A percentile compares a stretch with the other conserved stretches of the same genome.
phyloP scores from a whole-genome alignment of 2,888 invertebrate species.

The Mactromeris polynyma region DNA sequence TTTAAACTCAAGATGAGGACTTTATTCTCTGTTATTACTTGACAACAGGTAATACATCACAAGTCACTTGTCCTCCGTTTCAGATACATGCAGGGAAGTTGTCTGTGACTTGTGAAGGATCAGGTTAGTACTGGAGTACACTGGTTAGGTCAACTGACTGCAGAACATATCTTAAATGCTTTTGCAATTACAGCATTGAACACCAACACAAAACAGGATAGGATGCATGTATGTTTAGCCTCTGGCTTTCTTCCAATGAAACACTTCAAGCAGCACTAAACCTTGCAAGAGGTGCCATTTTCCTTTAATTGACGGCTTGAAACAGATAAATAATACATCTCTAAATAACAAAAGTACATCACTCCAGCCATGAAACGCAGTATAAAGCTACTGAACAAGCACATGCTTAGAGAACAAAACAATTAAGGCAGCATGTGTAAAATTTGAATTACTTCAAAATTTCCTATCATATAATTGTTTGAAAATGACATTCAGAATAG shows the following conservation, averaged over 20 bases:
- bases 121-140: too few relatives aligned
- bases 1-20: too few relatives aligned
- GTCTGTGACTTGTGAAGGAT: too few relatives aligned
- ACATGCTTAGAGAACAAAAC: neutral
- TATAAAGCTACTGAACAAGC: neutral
- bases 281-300: neutral
- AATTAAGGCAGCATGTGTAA: neutral
- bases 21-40: too few relatives aligned
- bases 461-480: neutral
- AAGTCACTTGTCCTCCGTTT: too few relatives aligned
- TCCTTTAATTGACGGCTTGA: neutral
- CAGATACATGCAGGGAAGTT: too few relatives aligned
- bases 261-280: neutral
- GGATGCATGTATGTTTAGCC: neutral
- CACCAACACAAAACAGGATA: too few relatives aligned
- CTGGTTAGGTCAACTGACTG: too few relatives aligned
- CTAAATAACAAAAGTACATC: neutral
- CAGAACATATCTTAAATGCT: too few relatives aligned
- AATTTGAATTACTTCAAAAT: neutral
- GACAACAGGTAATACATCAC: too few relatives aligned
- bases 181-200: too few relatives aligned
- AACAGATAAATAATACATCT: neutral
- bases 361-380: neutral
- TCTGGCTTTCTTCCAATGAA: neutral
- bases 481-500: neutral